A percentile compares a stretch with the other conserved stretches of the same genome.
Conservation (phyloP, 2,797 vertebrate genomes). For the Buceros bicornis region DNA sequence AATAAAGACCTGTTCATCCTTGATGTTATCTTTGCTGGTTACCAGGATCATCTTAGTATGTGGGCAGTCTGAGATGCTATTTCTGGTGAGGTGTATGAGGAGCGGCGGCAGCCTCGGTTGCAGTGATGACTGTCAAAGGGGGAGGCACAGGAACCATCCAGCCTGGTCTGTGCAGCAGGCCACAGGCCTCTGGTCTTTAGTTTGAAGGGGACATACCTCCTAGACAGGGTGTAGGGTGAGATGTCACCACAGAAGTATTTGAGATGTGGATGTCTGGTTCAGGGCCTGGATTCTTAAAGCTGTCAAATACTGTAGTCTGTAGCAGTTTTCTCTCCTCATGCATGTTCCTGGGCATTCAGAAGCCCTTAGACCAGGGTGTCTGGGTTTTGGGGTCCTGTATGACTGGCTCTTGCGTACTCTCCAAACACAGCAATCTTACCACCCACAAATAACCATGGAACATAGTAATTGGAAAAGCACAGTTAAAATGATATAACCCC, state of each 20-base stretch:
- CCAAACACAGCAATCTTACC: not conserved
- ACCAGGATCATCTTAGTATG: conserved; percentile 32
- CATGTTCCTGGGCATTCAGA: not conserved
- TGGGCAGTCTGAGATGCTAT: conserved; percentile 61
- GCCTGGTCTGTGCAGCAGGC: not conserved
- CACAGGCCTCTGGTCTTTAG: not conserved
- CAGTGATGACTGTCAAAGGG: conserved; percentile 1
- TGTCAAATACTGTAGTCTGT: not conserved
- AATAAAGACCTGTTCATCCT: not conserved
- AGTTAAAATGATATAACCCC: not conserved
- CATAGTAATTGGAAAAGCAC: not conserved
- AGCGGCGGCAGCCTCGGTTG: conserved; percentile 24
- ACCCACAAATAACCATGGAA: not conserved
- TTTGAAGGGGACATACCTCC: fast-evolving
- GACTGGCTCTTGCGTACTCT: not conserved
- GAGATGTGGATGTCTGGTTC: not conserved
- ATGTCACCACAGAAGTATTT: not conserved
- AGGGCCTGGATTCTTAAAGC: not conserved
- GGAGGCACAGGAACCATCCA: not conserved
- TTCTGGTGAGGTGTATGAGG: conserved; percentile 38
- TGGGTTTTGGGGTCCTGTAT: not conserved
- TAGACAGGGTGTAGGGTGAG: not conserved
- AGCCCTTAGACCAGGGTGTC: not conserved
- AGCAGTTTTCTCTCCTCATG: not conserved
- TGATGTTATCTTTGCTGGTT: not conserved